Evolutionary conservation across 2,888 invertebrate genomes (phyloP).

Genomic region (Tiliacea aurago): DNA sequence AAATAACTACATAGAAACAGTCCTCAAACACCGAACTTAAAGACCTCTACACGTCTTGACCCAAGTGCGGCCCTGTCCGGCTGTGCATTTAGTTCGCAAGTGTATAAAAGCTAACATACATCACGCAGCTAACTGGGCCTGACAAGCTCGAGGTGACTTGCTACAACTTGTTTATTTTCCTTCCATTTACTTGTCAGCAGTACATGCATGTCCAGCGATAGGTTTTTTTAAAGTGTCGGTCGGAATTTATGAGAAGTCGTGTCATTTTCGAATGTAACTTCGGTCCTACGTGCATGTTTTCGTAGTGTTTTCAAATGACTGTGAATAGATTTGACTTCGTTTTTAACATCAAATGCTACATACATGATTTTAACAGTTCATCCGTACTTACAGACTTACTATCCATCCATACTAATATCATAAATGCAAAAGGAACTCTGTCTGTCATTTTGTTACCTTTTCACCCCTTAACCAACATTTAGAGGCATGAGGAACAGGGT

Average conservation of each 20-base stretch:
- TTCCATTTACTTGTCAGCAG: constrained; percentile 53
- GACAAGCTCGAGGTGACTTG: constrained; percentile 67
- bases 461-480: too few relatives aligned
- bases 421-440: neutral
- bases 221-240: constrained; percentile 26
- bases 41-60: neutral
- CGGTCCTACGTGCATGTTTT: neutral
- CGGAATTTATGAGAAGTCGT: constrained; percentile 12
- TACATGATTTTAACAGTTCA: neutral
- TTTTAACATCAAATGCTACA: neutral
- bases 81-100: constrained; percentile 69
- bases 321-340: neutral
- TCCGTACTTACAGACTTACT: neutral
- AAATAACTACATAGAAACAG: neutral
- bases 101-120: constrained; percentile 78
- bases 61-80: constrained; percentile 53
- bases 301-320: neutral
- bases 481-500: too few relatives aligned
- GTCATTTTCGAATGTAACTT: neutral
- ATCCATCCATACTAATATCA: neutral
- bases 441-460: neutral
- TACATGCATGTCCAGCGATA: constrained; percentile 36
- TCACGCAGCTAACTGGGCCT: constrained; percentile 72
- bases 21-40: neutral
- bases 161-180: constrained; percentile 65